Conservation (phyloP, 2,797 vertebrate species). For the Schizopygopsis pylzovi region DNA sequence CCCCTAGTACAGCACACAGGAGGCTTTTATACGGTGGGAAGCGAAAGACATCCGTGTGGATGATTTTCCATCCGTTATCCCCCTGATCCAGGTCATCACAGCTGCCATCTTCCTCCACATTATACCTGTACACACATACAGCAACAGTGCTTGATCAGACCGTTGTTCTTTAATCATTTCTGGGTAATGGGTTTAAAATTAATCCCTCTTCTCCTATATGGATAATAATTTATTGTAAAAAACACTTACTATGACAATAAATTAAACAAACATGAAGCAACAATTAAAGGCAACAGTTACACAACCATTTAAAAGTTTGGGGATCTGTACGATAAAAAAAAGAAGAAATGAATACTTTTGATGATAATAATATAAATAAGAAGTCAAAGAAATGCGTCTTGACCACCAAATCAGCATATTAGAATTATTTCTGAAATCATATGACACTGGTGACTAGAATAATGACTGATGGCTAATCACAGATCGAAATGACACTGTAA, state of each 20-base stretch:
- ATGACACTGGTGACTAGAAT: not conserved
- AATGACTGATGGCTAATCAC: not conserved
- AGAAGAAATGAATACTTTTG: not conserved
- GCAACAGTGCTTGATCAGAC: not conserved
- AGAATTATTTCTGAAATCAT: not conserved
- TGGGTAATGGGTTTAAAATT: not conserved
- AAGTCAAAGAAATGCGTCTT: not conserved
- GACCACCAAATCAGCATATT: not conserved
- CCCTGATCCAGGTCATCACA: slow-evolving; percentile 91
- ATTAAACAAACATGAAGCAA: not conserved
- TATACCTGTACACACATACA: slow-evolving; percentile 80
- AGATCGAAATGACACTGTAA: not conserved
- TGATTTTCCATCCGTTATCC: slow-evolving; percentile 96
- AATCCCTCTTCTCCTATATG: not conserved
- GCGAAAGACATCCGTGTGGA: slow-evolving; percentile 93
- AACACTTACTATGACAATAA: not conserved
- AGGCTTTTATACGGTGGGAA: slow-evolving; percentile 89
- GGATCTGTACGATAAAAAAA: no score
- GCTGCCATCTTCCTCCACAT: slow-evolving; percentile 88
- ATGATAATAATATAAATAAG: not conserved
- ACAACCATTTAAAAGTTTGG: not conserved
- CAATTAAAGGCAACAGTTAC: not conserved
- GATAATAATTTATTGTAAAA: not conserved
- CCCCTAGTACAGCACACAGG: slow-evolving; percentile 88
- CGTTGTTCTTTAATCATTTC: not conserved